Evolutionary conservation across 2,888 invertebrate genomes (phyloP).

Genomic region (Harpalus rufipes): DNA sequence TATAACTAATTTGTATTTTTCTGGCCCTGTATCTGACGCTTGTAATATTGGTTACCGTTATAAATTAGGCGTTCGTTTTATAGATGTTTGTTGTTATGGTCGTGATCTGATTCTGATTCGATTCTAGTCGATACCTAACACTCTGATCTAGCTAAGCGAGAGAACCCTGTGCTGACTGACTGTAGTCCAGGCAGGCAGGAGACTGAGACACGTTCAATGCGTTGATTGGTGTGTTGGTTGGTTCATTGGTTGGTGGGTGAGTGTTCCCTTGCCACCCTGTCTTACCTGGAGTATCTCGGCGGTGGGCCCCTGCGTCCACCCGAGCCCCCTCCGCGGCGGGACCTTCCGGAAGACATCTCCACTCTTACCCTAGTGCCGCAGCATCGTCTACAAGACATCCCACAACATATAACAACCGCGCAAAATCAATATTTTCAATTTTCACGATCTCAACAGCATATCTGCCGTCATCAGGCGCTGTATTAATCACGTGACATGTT

Average conservation of each 20-base stretch:
- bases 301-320: conserved; percentile 74
- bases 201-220: background rate
- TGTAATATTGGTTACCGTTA: background rate
- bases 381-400: conserved; percentile 82
- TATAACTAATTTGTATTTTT: background rate
- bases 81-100: background rate
- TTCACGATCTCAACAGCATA: too few species aligned
- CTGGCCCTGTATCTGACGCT: background rate
- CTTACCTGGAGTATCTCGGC: conserved; percentile 75
- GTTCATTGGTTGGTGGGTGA: background rate
- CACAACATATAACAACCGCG: background rate
- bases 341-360: conserved; percentile 95
- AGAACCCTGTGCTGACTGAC: background rate
- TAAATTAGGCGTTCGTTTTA: background rate
- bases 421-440: too few species aligned
- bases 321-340: conserved; percentile 84
- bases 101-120: too few species aligned
- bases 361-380: conserved; percentile 94
- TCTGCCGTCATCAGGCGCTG: too few species aligned
- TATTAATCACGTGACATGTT: too few species aligned
- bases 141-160: background rate
- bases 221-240: background rate
- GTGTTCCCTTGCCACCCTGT: conserved; percentile 30
- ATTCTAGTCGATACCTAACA: background rate
- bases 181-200: background rate